phyloP scores from a whole-genome alignment of 2,888 invertebrate genomes.

The Metopia argyrocephala region DNA sequence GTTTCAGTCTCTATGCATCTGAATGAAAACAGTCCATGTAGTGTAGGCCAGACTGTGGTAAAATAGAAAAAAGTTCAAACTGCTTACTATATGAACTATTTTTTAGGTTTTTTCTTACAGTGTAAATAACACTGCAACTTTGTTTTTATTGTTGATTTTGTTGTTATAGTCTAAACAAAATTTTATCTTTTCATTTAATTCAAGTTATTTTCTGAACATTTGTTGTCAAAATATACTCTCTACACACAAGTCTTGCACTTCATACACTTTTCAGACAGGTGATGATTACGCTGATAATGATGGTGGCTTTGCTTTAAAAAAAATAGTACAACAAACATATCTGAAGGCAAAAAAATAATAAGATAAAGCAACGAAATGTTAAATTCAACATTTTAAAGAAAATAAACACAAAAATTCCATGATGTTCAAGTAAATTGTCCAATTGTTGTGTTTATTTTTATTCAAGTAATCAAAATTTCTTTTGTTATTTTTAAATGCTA shows the following conservation, averaged over 20 bases:
- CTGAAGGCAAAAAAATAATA: background rate
- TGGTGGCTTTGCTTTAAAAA: slow-evolving; percentile 46
- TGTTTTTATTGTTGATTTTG: slow-evolving; percentile 26
- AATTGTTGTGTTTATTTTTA: slow-evolving; percentile 46
- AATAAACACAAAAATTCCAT: slow-evolving; percentile 36
- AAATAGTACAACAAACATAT: slow-evolving; percentile 25
- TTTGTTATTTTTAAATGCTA: background rate
- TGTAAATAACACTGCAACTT: slow-evolving; percentile 32
- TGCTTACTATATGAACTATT: too few species aligned
- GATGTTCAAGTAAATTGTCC: slow-evolving; percentile 54
- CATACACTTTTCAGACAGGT: slow-evolving; percentile 48
- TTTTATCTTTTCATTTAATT: slow-evolving; percentile 40
- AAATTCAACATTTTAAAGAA: slow-evolving; percentile 45
- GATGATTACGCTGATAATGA: slow-evolving; percentile 54
- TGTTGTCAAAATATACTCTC: slow-evolving; percentile 45
- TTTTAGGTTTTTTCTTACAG: background rate
- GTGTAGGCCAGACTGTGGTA: too few species aligned
- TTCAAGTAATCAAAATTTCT: slow-evolving; percentile 49
- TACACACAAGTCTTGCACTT: slow-evolving; percentile 33
- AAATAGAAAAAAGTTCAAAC: too few species aligned
- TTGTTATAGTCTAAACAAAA: slow-evolving; percentile 32
- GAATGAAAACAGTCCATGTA: too few species aligned
- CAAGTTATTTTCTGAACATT: slow-evolving; percentile 38
- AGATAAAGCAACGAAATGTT: slow-evolving; percentile 29
- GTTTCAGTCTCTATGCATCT: too few species aligned